These are phyloP conservation scores for Mus caroli DNA, from an alignment of 2,797 vertebrate genomes.

Conservation along the genomic window DNA sequence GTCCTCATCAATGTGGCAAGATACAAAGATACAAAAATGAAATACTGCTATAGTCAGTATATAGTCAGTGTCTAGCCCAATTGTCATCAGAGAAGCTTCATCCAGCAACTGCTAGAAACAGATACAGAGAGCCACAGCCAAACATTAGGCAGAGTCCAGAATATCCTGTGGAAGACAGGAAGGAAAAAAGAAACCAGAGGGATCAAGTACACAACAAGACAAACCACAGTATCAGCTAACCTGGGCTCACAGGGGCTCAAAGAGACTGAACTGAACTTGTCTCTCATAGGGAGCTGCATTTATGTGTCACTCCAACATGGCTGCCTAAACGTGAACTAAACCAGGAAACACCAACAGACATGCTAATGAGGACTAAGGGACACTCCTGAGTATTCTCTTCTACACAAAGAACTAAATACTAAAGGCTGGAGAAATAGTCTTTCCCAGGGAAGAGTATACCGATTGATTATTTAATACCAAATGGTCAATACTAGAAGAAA, in stretches of 20 bases:
- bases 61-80: background rate
- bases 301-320: background rate
- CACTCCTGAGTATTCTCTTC: background rate
- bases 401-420: background rate
- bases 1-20: background rate
- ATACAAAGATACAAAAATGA: background rate
- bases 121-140: background rate
- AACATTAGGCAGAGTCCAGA: background rate
- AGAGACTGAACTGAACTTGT: background rate
- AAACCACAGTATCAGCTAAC: background rate
- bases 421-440: background rate
- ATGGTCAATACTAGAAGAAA: background rate
- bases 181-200: background rate
- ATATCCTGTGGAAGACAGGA: background rate
- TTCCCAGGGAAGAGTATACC: background rate
- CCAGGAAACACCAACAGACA: background rate
- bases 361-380: background rate
- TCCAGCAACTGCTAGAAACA: background rate
- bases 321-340: background rate
- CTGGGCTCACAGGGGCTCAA: background rate
- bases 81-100: background rate
- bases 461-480: background rate
- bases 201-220: background rate
- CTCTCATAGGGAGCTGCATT: background rate
- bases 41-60: background rate